A percentile compares a stretch with the other conserved stretches of the same genome.
phyloP scores from a whole-genome alignment of 2,797 vertebrate species.

The Anguilla megastoma region DNA sequence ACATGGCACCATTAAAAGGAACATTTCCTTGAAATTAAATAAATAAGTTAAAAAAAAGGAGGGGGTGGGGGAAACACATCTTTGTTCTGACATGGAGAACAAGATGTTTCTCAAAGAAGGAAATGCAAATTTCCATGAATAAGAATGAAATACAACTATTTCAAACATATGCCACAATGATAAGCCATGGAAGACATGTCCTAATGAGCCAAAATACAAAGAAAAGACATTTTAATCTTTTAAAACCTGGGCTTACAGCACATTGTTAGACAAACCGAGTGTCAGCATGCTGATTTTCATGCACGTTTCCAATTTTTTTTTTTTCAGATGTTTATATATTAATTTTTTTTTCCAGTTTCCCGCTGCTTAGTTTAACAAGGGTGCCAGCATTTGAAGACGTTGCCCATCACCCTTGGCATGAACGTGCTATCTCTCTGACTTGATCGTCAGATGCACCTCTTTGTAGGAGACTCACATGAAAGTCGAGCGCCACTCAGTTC shows the following conservation, averaged over 20 bases:
- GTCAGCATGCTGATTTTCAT: constrained; percentile 65
- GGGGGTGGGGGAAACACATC: constrained; percentile 41
- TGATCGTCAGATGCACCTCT: not conserved
- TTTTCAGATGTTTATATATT: constrained; percentile 62
- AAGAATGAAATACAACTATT: constrained; percentile 65
- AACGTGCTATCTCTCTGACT: constrained; percentile 60
- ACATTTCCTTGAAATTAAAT: constrained; percentile 19
- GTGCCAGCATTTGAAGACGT: constrained; percentile 64
- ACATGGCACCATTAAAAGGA: constrained; percentile 40
- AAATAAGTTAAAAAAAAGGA: constrained; percentile 29
- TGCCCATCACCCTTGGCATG: constrained; percentile 54
- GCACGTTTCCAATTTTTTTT: constrained; percentile 44
- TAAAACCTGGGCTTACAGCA: constrained; percentile 66
- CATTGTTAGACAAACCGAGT: constrained; percentile 72
- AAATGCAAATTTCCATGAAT: constrained; percentile 70
- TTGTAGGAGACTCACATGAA: not conserved
- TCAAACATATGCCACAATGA: constrained; percentile 69
- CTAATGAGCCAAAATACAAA: constrained; percentile 71
- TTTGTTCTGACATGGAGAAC: constrained; percentile 68
- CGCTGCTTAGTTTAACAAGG: constrained; percentile 66
- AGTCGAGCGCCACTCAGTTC: not conserved
- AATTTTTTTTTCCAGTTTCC: constrained; percentile 47
- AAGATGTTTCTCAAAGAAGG: constrained; percentile 67
- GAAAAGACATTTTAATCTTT: constrained; percentile 73
- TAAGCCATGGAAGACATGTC: constrained; percentile 67